Conservation (phyloP, 2,888 invertebrate genomes). For the Uloborus plumipes region DNA sequence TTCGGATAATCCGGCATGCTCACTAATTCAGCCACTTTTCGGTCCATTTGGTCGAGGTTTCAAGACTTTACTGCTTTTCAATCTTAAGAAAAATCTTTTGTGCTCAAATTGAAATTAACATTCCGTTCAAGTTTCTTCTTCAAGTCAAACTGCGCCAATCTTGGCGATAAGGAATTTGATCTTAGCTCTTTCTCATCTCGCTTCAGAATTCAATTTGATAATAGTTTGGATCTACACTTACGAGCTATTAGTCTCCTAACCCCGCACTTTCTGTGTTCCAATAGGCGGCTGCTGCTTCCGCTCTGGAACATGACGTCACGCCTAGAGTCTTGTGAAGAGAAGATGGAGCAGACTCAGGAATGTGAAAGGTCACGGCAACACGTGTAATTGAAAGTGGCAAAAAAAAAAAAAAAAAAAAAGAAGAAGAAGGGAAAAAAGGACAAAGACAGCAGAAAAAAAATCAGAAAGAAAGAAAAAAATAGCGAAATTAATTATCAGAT, state of each 20-base stretch:
- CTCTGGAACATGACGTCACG: constrained; percentile 38
- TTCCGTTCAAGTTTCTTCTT: no score
- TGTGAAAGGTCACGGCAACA: constrained; percentile 36
- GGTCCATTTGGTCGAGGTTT: no score
- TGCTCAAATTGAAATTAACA: no score
- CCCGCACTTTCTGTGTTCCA: constrained; percentile 58
- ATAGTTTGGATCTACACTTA: constrained; percentile 57
- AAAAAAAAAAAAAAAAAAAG: background rate
- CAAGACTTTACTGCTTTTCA: no score
- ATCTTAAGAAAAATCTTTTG: no score
- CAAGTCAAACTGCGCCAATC: no score
- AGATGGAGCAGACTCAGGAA: constrained; percentile 20
- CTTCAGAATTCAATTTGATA: constrained; percentile 51
- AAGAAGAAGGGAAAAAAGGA: background rate
- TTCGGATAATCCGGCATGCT: no score
- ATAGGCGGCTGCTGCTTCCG: constrained; percentile 53
- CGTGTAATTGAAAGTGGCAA: background rate
- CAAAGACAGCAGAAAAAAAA: background rate
- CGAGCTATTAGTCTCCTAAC: constrained; percentile 45
- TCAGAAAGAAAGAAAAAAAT: background rate
- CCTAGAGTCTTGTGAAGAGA: constrained; percentile 17
- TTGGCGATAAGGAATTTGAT: no score
- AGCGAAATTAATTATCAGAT: no score
- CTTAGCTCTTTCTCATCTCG: no score
- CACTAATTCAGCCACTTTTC: no score